Evolutionary conservation across 2,113 vertebrate genomes (phyloP), one percentile per base, ranked within the genome.

Genomic region (Tinamus guttatus): DNA sequence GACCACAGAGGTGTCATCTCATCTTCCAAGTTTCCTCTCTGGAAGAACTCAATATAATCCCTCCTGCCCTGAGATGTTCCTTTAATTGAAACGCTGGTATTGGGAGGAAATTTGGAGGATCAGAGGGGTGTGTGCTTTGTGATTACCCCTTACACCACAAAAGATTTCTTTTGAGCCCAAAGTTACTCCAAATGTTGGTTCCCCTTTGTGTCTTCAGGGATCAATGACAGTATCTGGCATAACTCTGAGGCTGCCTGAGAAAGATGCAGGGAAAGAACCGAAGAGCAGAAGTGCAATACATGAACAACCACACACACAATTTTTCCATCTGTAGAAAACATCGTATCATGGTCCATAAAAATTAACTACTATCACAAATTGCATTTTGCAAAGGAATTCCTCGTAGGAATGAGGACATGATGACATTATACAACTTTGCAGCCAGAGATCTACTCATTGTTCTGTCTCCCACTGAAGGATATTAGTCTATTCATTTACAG

Each of bases 261-360:
- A 45, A 63, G 25, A 30, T 17, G 15, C 32, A 49, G 9, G 9
- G 30, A 5, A 51, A 81, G 16, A 84, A 77, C 43, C 8, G 1
- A 81, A 40, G 54, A 59, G 16, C 11, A 36, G 15, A 69, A 62
- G n/a, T 20, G 8, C 32, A 65, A 63, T 4, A 32, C 0, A 0
- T 6, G 13, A 81, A 76, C 5, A 84, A 69, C 2, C 5, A 30
- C 4, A 21, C 6, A 34, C 6, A 6, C 80, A 13, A 13, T 59
- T 34, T 40, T 73, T 77, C 30, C 58, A 4, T 20, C 45, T 32
- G 8, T 3, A 77, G 51, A 63, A 94, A 77, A 74, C 5, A 54
- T 3, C 2, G 1, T 5, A 1, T 25, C 5, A 6, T 7, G 20
- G 36, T 59, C 54, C 22, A 49, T n/a, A 32, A 15, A 28, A 69